These are phyloP conservation scores for Numenius phaeopus DNA, from an alignment of 2,797 vertebrate genomes.

Conservation along the genomic window DNA sequence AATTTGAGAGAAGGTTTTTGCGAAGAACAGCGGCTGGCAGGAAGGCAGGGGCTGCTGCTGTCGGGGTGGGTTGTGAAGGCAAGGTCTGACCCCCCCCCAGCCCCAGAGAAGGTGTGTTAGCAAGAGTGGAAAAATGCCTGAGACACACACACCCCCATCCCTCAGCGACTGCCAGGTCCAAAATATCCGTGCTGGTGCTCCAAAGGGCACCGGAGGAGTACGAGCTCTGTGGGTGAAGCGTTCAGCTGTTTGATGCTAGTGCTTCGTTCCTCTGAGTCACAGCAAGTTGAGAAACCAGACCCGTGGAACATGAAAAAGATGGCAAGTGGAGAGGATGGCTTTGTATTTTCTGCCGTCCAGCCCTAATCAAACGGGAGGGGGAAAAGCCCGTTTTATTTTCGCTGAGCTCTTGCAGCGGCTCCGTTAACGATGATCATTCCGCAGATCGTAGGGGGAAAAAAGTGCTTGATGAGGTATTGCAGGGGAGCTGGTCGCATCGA, in stretches of 20 bases:
- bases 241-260: neutral
- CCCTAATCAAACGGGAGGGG: neutral
- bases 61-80: neutral
- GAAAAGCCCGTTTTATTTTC: neutral
- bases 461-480: neutral
- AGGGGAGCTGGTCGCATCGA: neutral
- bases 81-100: neutral
- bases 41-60: neutral
- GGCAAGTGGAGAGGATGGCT: neutral
- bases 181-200: neutral
- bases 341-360: neutral
- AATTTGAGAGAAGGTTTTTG: neutral
- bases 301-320: neutral
- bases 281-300: neutral
- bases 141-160: neutral
- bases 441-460: neutral
- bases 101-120: neutral
- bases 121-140: neutral
- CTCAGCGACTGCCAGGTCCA: neutral
- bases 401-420: neutral
- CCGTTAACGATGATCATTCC: neutral
- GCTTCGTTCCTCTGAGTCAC: neutral
- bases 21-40: neutral
- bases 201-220: neutral
- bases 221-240: neutral